These are phyloP conservation scores for Caenorhabditis zanzibari DNA, from an alignment of 2,888 invertebrate genomes.

Conservation along the genomic window DNA sequence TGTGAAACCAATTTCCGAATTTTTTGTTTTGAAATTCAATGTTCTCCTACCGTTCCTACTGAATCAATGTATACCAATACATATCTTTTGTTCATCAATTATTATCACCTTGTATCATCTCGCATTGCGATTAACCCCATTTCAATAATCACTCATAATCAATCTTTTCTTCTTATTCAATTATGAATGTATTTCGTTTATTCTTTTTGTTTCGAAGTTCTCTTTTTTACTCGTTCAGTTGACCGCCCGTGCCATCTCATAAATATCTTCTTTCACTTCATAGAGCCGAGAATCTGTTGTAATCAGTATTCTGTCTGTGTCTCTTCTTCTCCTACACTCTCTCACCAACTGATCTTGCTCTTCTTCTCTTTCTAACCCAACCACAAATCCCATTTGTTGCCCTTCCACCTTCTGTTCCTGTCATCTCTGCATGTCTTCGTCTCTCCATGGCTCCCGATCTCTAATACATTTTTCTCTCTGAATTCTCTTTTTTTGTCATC, in stretches of 20 bases:
- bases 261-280: slow-evolving; percentile 33
- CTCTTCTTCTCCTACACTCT: slow-evolving; percentile 30
- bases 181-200: background rate
- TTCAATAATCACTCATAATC: slow-evolving; percentile 37
- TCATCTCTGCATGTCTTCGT: slow-evolving; percentile 35
- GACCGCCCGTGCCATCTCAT: slow-evolving; percentile 41
- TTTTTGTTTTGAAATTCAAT: too few species aligned
- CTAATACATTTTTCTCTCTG: slow-evolving; percentile 2
- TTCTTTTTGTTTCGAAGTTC: slow-evolving; percentile 3
- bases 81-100: background rate
- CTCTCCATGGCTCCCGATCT: slow-evolving; percentile 39
- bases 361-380: slow-evolving; percentile 10
- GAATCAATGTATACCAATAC: background rate
- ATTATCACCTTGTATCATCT: slow-evolving; percentile 38
- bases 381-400: slow-evolving; percentile 61
- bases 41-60: background rate
- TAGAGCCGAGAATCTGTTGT: slow-evolving; percentile 23
- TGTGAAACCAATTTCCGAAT: too few species aligned
- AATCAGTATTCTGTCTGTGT: slow-evolving; percentile 46
- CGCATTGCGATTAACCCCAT: slow-evolving; percentile 45
- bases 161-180: slow-evolving; percentile 11
- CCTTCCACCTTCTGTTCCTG: slow-evolving; percentile 45
- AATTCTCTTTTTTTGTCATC: slow-evolving; percentile 31
- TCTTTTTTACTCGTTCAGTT: slow-evolving; percentile 15
- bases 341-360: slow-evolving; percentile 19